Percentiles rank a stretch among this genome's conserved stretches.
Evolutionary conservation across 2,797 vertebrate species (phyloP).

Genomic region (Intellagama lesueurii): DNA sequence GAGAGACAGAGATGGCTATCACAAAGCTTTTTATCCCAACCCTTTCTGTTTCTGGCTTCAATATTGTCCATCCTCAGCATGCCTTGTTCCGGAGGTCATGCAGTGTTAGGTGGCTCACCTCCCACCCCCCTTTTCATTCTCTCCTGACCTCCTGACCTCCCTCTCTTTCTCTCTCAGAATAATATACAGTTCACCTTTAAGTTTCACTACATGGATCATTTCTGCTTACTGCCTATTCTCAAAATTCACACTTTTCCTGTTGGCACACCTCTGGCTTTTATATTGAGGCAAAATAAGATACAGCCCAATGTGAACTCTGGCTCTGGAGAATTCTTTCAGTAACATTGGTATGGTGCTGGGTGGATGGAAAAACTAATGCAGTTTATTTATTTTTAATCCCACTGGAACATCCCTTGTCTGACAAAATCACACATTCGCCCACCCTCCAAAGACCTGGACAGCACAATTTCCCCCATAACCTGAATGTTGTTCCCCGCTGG

Average conservation of each 20-base stretch:
- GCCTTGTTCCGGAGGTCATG: slow-evolving; percentile 88
- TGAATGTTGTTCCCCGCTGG: too few species aligned
- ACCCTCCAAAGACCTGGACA: too few species aligned
- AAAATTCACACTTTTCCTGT: slow-evolving; percentile 55
- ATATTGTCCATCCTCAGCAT: slow-evolving; percentile 86
- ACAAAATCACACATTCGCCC: too few species aligned
- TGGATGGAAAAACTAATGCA: too few species aligned
- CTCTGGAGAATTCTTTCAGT: not conserved
- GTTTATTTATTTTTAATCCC: too few species aligned
- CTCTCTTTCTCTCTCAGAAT: slow-evolving; percentile 33
- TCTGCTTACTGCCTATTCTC: slow-evolving; percentile 54
- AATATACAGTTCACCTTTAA: slow-evolving; percentile 62
- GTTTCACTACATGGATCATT: slow-evolving; percentile 67
- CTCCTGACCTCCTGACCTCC: not conserved
- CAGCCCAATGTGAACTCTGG: slow-evolving; percentile 37
- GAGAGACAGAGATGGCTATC: slow-evolving; percentile 87
- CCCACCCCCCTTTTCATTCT: slow-evolving; percentile 60
- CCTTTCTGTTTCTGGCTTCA: slow-evolving; percentile 86
- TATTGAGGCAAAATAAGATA: slow-evolving; percentile 34
- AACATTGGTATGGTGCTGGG: too few species aligned
- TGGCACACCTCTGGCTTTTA: slow-evolving; percentile 38
- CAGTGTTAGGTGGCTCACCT: slow-evolving; percentile 75
- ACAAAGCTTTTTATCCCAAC: slow-evolving; percentile 92
- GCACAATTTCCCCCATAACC: too few species aligned
- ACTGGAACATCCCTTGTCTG: too few species aligned